Evolutionary conservation across 2,888 invertebrate species (phyloP), one percentile per base, ranked within the genome.

Genomic region (Eupithecia subfuscata): DNA sequence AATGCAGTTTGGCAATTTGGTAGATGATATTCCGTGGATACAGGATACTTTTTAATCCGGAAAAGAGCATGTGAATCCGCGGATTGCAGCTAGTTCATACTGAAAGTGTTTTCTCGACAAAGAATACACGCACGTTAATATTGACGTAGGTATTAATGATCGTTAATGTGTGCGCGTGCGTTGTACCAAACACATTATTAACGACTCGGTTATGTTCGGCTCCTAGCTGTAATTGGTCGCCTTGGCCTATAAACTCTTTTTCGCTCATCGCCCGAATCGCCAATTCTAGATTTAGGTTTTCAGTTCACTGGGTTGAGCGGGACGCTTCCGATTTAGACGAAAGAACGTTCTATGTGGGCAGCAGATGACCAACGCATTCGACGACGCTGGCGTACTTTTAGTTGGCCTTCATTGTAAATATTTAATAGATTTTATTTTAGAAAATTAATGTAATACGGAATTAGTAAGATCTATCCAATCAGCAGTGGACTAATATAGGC

Each of bases 241-340:
- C 94, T 94, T 94, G 94, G 92, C 94, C 94, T 90, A 92, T 91
- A 90, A 91, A 90, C 87, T 86, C 86, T 85, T 85, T 89, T 86
- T 88, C 87, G 87, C 88, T 90, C 88, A 85, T 87, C 84, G 85
- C 86, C 88, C 87, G 89, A 91, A 91, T 92, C 91, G 92, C 90
- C 92, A 92, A 91, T 92, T 94, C 92, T 92, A 92, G 93, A 94
- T 93, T 93, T 94, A 93, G 94, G 94, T 94, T 94, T 94, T 91
- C 93, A 93, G 94, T 88, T 92, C 93, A 94, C 87, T 91, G 87
- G 92, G 92, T 92, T 93, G 91, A 84, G 80, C 81, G 86, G 85
- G 86, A 85, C 85, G 88, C 88, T 91, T 92, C 90, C 90, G 87
- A 91, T 86, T 82, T 84, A 78, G 80, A 81, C 74, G 34, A 76